These are phyloP conservation scores for Kryptolebias ocellatus DNA, from an alignment of 2,797 vertebrate species.

Conservation along the genomic window DNA sequence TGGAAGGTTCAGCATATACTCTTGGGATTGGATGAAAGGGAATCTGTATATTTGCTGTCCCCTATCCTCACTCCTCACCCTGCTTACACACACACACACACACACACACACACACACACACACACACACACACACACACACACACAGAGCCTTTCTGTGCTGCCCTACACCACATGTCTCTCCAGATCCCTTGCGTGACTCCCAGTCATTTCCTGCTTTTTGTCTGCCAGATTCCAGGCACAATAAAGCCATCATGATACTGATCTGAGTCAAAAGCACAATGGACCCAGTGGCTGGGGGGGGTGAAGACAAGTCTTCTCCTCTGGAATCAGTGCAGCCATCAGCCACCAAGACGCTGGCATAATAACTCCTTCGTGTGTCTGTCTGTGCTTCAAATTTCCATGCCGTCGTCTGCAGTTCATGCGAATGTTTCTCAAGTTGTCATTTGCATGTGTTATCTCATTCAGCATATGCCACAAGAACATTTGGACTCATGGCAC, in stretches of 20 bases:
- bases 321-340: constrained; percentile 58
- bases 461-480: constrained; percentile 41
- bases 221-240: constrained; percentile 81
- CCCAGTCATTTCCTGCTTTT: constrained; percentile 84
- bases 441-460: constrained; percentile 42
- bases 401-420: constrained; percentile 29
- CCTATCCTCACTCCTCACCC: constrained; percentile 12
- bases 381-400: constrained; percentile 18
- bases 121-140: constrained; percentile 44
- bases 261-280: constrained; percentile 79
- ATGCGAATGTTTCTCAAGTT: constrained; percentile 42
- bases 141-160: constrained; percentile 48
- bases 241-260: constrained; percentile 80
- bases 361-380: constrained; percentile 27
- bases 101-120: constrained; percentile 48
- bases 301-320: constrained; percentile 63
- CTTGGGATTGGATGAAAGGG: constrained; percentile 11
- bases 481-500: constrained; percentile 44
- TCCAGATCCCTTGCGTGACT: constrained; percentile 83
- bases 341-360: constrained; percentile 45
- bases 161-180: constrained; percentile 66
- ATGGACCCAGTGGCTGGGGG: constrained; percentile 72
- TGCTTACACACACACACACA: constrained; percentile 40
- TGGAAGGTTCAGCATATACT: background rate
- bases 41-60: constrained; percentile 46